Conservation (phyloP, 1,140 invertebrate species). For the Nephotettix cincticeps region DNA sequence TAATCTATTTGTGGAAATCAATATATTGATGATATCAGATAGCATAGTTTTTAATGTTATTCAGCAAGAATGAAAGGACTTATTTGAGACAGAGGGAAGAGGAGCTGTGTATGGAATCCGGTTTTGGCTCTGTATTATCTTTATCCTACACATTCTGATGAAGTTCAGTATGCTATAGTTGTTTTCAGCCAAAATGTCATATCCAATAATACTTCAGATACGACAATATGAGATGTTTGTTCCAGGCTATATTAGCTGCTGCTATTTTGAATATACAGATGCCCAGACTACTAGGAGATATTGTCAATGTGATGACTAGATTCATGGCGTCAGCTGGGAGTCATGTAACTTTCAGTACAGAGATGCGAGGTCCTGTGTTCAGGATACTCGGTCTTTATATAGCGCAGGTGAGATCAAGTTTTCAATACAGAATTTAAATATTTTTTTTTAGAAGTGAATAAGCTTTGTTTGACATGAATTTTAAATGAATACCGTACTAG, state of each 20-base stretch:
- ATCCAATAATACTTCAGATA: no score
- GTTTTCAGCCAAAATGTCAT: no score
- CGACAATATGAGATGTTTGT: slow-evolving; percentile 42
- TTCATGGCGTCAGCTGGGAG: slow-evolving; percentile 47
- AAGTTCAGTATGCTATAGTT: no score
- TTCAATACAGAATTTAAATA: not conserved
- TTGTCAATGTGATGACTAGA: slow-evolving; percentile 72
- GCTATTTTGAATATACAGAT: slow-evolving; percentile 81
- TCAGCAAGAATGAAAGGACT: no score
- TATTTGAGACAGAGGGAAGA: no score
- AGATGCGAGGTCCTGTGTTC: slow-evolving; percentile 64
- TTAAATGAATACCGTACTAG: not conserved
- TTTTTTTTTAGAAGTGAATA: not conserved
- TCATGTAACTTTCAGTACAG: slow-evolving; percentile 46
- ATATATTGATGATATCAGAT: no score
- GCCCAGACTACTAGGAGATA: slow-evolving; percentile 69
- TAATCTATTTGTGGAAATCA: no score
- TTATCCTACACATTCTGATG: no score
- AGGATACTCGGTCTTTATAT: slow-evolving; percentile 66
- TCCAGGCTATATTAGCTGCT: slow-evolving; percentile 74
- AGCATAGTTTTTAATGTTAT: no score
- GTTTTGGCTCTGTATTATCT: no score
- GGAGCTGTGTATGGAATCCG: no score
- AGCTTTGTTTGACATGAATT: not conserved
- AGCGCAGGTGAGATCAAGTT: slow-evolving; percentile 63